These are phyloP conservation scores for Hemaris fuciformis DNA, from an alignment of 2,888 invertebrate species.

Conservation along the genomic window DNA sequence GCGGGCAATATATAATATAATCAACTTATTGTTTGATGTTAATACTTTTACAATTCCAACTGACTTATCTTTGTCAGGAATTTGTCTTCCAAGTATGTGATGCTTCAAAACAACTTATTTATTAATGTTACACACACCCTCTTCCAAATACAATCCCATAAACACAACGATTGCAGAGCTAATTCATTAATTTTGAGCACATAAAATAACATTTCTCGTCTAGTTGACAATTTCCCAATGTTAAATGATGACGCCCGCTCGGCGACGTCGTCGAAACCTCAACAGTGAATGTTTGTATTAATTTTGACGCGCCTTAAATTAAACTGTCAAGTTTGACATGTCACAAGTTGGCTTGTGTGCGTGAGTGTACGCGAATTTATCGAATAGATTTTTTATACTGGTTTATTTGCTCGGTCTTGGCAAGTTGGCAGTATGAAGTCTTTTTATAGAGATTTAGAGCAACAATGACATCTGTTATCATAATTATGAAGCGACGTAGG, in stretches of 20 bases:
- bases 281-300: slow-evolving; percentile 41
- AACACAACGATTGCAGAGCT: neutral
- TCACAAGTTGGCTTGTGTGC: slow-evolving; percentile 26
- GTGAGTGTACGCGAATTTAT: slow-evolving; percentile 17
- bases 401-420: neutral
- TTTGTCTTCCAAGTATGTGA: too few relatives aligned
- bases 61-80: too few relatives aligned
- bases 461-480: too few relatives aligned
- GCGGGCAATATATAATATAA: too few relatives aligned
- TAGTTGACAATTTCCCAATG: slow-evolving; percentile 19
- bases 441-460: neutral
- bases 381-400: neutral
- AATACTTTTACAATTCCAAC: too few relatives aligned
- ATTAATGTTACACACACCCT: neutral
- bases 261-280: slow-evolving; percentile 27
- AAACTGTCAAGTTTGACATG: slow-evolving; percentile 41
- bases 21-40: too few relatives aligned
- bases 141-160: neutral
- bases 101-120: too few relatives aligned
- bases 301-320: slow-evolving; percentile 49
- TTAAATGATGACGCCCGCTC: slow-evolving; percentile 26
- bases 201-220: neutral
- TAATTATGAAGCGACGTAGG: too few relatives aligned
- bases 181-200: slow-evolving; percentile 3
- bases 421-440: neutral